phyloP scores from a whole-genome alignment of 1,140 invertebrate species.

The Cyrtorhinus lividipennis region DNA sequence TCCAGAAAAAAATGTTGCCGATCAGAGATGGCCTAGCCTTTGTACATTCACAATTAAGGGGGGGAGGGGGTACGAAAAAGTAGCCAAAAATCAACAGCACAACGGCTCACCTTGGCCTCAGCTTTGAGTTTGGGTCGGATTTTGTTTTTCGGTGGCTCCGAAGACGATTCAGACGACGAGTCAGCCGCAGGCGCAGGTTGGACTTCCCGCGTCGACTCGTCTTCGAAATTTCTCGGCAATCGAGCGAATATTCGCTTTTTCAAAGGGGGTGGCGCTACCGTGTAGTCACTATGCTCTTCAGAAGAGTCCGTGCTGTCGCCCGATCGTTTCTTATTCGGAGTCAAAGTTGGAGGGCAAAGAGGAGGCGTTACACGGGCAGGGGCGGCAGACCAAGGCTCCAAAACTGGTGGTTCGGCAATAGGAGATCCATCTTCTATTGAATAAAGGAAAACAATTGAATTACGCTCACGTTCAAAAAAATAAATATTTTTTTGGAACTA shows the following conservation, averaged over 20 bases:
- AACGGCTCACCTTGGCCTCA: conserved; percentile 26
- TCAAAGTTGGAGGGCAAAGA: conserved; percentile 23
- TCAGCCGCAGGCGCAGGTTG: background rate
- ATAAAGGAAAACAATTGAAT: too few species aligned
- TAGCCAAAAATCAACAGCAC: too few species aligned
- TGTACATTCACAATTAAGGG: too few species aligned
- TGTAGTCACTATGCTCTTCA: conserved; percentile 6
- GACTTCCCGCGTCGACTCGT: background rate
- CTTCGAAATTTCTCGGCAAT: background rate
- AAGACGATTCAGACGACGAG: background rate
- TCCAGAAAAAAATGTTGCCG: too few species aligned
- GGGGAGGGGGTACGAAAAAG: too few species aligned
- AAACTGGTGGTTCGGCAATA: conserved; percentile 26
- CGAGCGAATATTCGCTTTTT: background rate
- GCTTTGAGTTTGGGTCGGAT: conserved; percentile 28
- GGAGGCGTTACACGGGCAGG: conserved; percentile 11
- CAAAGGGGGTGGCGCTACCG: background rate
- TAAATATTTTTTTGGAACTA: background rate
- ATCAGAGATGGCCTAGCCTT: too few species aligned
- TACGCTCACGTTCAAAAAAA: background rate
- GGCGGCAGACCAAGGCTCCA: conserved; percentile 26
- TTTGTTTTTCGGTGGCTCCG: background rate
- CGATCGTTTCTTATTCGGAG: conserved; percentile 20
- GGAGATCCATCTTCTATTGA: conserved; percentile 7
- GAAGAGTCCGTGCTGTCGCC: background rate